A percentile compares a stretch with the other conserved stretches of the same genome.
Conservation (phyloP, 2,113 vertebrate genomes). For the Mus musculus region DNA sequence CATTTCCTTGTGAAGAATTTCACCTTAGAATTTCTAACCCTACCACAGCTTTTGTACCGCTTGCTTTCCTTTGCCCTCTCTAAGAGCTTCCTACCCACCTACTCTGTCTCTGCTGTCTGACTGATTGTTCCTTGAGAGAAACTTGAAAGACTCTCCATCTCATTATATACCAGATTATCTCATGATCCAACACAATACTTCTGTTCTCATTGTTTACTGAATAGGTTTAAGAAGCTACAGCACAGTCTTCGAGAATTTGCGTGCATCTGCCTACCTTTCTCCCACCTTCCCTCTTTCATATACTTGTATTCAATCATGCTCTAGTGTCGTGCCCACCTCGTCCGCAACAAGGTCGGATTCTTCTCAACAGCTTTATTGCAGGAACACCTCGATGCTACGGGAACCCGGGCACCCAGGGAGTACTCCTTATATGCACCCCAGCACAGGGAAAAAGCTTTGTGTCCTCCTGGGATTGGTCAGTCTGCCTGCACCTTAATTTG, state of each 20-base stretch:
- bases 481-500: too few species aligned
- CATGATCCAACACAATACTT: neutral
- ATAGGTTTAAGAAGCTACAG: neutral
- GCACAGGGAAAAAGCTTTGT: too few species aligned
- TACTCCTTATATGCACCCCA: too few species aligned
- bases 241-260: neutral
- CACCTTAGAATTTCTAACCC: neutral
- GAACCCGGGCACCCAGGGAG: too few species aligned
- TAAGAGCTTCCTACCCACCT: neutral
- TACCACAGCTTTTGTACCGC: neutral
- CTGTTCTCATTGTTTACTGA: constrained; percentile 13
- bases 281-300: neutral
- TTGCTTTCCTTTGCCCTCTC: neutral
- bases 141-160: constrained; percentile 2
- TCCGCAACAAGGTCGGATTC: too few species aligned
- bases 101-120: neutral
- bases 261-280: constrained; percentile 15
- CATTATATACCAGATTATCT: neutral
- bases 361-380: too few species aligned
- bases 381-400: too few species aligned
- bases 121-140: neutral
- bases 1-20: neutral
- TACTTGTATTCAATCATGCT: neutral
- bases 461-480: too few species aligned
- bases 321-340: too few species aligned